phyloP scores from a whole-genome alignment of 2,797 vertebrate genomes.

The Brotula barbata region DNA sequence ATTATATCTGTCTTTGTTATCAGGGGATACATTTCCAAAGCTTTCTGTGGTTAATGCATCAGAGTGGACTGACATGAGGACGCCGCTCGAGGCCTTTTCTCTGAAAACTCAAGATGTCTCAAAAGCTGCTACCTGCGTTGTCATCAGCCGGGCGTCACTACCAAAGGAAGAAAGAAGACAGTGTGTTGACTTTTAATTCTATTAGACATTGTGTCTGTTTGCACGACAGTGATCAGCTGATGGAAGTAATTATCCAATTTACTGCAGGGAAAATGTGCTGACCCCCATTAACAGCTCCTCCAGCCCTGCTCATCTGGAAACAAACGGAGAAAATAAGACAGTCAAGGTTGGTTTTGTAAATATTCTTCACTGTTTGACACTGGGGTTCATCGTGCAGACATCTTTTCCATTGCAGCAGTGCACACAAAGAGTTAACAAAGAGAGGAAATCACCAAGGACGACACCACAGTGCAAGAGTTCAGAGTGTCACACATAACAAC shows the following conservation, averaged over 20 bases:
- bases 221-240: not conserved
- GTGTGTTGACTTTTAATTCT: slow-evolving; percentile 2
- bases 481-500: too few species aligned
- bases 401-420: too few species aligned
- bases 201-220: not conserved
- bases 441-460: too few species aligned
- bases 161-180: not conserved
- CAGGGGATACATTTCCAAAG: slow-evolving; percentile 37
- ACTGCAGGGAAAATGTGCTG: slow-evolving; percentile 24
- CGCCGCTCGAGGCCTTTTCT: not conserved
- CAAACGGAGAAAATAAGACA: slow-evolving; percentile 10
- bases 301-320: not conserved
- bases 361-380: too few species aligned
- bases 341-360: slow-evolving; percentile 33
- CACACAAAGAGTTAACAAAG: too few species aligned
- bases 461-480: too few species aligned
- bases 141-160: slow-evolving; percentile 1
- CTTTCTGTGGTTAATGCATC: slow-evolving; percentile 59
- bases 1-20: not conserved
- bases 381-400: too few species aligned
- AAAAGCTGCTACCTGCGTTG: slow-evolving; percentile 3
- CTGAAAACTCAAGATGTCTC: slow-evolving; percentile 2
- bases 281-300: slow-evolving; percentile 16
- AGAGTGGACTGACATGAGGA: slow-evolving; percentile 46
- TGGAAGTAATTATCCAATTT: slow-evolving; percentile 1